A percentile compares a stretch with the other conserved stretches of the same genome.
phyloP scores from a whole-genome alignment of 2,113 vertebrate species.

The Alaudala cheleensis region DNA sequence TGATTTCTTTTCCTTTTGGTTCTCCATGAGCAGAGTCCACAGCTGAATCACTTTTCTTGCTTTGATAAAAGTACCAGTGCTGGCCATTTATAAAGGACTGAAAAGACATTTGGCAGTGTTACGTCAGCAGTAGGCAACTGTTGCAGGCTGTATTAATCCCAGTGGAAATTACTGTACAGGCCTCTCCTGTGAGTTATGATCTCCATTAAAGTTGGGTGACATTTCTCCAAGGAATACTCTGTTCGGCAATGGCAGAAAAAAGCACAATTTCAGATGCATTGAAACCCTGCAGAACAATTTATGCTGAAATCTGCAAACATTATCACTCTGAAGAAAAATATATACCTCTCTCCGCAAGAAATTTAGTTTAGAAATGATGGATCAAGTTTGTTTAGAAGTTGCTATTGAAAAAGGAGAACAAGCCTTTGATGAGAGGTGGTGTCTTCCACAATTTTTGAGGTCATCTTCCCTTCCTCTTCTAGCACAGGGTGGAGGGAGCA shows the following conservation, averaged over 20 bases:
- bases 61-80: not conserved
- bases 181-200: conserved; percentile 31
- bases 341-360: not conserved
- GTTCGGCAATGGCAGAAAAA: not conserved
- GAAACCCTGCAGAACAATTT: not conserved
- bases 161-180: conserved; percentile 16
- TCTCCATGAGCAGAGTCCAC: not conserved
- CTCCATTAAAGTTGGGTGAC: conserved; percentile 33
- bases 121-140: not conserved
- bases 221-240: conserved; percentile 26
- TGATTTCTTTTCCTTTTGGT: not conserved
- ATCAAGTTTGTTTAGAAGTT: conserved; percentile 6
- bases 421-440: not conserved
- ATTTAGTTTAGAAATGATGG: not conserved
- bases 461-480: not conserved
- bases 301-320: not conserved
- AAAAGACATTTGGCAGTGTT: conserved; percentile 1
- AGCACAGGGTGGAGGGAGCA: not conserved
- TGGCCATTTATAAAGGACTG: not conserved
- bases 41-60: not conserved
- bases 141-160: conserved; percentile 30
- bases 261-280: not conserved
- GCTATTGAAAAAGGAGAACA: not conserved
- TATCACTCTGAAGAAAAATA: not conserved
- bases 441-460: not conserved